These are phyloP conservation scores for Ophthalmolycus amberensis DNA, from an alignment of 2,113 vertebrate species.

Conservation along the genomic window DNA sequence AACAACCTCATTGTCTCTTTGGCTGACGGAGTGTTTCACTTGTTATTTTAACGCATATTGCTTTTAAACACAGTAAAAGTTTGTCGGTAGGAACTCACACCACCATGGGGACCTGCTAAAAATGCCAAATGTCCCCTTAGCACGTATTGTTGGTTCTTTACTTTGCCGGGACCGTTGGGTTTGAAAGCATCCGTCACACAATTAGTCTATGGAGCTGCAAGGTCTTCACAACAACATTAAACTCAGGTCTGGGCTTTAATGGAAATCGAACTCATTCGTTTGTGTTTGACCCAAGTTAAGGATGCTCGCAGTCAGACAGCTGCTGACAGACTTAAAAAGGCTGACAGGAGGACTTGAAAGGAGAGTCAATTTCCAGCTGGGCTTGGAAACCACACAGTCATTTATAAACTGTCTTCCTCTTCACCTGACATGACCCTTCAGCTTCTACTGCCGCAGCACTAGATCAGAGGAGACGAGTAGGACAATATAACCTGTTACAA, in stretches of 20 bases:
- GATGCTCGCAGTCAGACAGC: slow-evolving; percentile 46
- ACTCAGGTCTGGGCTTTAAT: slow-evolving; percentile 26
- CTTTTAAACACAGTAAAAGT: not conserved
- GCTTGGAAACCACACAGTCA: slow-evolving; percentile 50
- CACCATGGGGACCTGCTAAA: not conserved
- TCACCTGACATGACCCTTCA: slow-evolving; percentile 64
- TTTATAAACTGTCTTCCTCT: slow-evolving; percentile 62
- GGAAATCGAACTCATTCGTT: slow-evolving; percentile 19
- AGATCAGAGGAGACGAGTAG: slow-evolving; percentile 3
- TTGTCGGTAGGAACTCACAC: not conserved
- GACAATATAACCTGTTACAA: slow-evolving; percentile 27
- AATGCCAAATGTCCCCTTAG: not conserved
- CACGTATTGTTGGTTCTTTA: not conserved
- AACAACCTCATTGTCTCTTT: not conserved
- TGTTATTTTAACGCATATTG: not conserved
- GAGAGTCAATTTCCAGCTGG: slow-evolving; percentile 61
- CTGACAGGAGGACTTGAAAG: slow-evolving; percentile 53
- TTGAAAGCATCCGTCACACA: slow-evolving; percentile 31
- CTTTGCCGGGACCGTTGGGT: slow-evolving; percentile 1
- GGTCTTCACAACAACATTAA: slow-evolving; percentile 44
- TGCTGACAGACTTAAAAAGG: slow-evolving; percentile 51
- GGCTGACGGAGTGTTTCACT: not conserved
- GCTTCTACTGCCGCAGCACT: slow-evolving; percentile 24
- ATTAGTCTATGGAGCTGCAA: not conserved
- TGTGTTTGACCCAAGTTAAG: slow-evolving; percentile 37